These are phyloP conservation scores for Amphimallon solstitiale DNA, from an alignment of 2,888 invertebrate species.

Conservation along the genomic window DNA sequence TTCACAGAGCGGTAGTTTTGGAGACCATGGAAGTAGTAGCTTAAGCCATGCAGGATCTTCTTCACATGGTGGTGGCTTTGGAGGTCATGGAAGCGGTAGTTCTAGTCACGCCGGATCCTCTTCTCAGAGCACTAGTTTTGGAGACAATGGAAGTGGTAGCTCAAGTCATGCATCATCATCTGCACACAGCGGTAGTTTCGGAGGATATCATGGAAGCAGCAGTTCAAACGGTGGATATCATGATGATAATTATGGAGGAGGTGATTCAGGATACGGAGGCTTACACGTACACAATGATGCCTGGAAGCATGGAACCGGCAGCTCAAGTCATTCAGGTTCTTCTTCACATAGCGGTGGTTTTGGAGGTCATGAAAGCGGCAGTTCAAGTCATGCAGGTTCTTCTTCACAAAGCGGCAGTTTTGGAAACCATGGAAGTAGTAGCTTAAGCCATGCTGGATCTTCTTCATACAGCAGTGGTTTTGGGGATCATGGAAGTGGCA, in stretches of 20 bases:
- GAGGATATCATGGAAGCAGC: background rate
- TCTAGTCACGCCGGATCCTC: background rate
- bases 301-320: background rate
- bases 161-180: no score
- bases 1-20: background rate
- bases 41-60: background rate
- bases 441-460: background rate
- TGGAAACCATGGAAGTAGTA: background rate
- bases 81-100: background rate
- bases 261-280: background rate
- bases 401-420: background rate
- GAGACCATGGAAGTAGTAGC: background rate
- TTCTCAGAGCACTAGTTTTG: background rate
- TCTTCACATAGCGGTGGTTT: background rate
- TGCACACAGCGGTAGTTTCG: no score
- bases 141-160: no score
- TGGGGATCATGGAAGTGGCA: no score
- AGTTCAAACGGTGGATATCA: background rate
- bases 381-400: conserved; percentile 1
- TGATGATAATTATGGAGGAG: background rate
- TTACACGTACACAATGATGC: no score
- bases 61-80: background rate
- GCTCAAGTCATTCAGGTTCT: background rate
- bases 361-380: background rate
- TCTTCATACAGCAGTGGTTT: background rate